phyloP scores from a whole-genome alignment of 2,797 vertebrate genomes.

The Manis crassicaudata region DNA sequence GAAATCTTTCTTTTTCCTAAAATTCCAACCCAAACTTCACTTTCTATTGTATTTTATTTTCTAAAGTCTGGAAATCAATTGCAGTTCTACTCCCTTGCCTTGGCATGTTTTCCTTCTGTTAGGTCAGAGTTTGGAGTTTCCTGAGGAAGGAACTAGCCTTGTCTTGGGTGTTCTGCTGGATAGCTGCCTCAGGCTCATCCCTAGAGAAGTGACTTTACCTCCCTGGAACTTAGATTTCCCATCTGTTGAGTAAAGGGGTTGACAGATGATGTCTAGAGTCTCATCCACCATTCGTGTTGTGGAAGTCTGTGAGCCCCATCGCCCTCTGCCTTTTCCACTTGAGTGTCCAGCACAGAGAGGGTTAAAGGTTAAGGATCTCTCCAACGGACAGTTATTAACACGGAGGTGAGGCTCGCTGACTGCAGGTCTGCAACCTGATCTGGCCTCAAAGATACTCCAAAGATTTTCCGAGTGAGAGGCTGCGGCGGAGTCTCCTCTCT shows the following conservation, averaged over 20 bases:
- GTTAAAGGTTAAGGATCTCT: constrained; percentile 11
- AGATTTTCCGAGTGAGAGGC: neutral
- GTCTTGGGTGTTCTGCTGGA: neutral
- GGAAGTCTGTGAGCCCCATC: neutral
- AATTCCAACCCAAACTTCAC: neutral
- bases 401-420: neutral
- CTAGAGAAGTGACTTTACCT: neutral
- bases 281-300: neutral
- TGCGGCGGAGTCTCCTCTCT: neutral
- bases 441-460: neutral
- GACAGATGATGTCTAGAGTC: neutral
- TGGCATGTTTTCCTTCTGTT: neutral
- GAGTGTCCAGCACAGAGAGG: neutral
- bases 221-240: neutral
- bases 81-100: neutral
- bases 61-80: neutral
- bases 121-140: neutral
- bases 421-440: neutral
- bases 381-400: neutral
- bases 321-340: neutral
- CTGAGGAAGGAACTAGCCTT: neutral
- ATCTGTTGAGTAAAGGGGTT: neutral
- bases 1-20: neutral
- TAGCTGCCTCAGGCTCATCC: neutral
- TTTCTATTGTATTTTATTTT: neutral